Base-by-base conservation (phyloP, 2,113 vertebrate species). In the Proterorhinus semilunaris region DNA sequence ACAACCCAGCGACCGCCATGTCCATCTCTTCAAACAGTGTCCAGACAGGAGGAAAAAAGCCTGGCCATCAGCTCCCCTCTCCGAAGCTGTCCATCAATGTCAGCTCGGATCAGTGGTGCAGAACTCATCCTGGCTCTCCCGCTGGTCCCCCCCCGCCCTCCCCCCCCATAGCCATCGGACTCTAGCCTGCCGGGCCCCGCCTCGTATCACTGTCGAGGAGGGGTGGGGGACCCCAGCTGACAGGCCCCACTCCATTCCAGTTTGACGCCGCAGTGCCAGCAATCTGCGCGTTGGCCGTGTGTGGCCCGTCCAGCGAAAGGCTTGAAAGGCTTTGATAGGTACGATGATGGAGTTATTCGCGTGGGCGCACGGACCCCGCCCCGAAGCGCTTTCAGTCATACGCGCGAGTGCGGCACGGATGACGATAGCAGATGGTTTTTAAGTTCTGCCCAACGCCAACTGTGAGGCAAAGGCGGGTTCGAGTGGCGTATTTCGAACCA, bases 41-140 rank as follows among this genome's bases (percentile, higher is more conserved):
- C 89, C 89, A 86, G 81, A 84, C 80, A 76, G 86, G 83, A 75
- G 83, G 27, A 36, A 87, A 85, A 89, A 87, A 83, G 74, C 83
- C 84, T 62, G 82, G 87, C 90, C 90, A 89, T 92, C 92, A 91
- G 78, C 88, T 88, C 79, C 83, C 84, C 87, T 90, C 88, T 88
- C 87, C 81, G 79, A 88, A 91, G 81, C 90, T 91, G 92, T 92
- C 92, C 83, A 90, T 93, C 92, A 93, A 72, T 92, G 91, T 91
- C 89, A 88, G 72, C 85, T 79, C 84, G 88, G 87, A 90, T 91
- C 92, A 91, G 86, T 77, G 76, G 88, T 85, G 92, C 92, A 90
- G 88, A 90, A 92, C 91, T 89, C 85, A 83, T 87, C 86, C 85
- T 87, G 82, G 79, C 83, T 71, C 86, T 86, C 90, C 88, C 79